A percentile compares a stretch with the other conserved stretches of the same genome.
Evolutionary conservation across 1,140 invertebrate species (phyloP).

Genomic region (Dreissena rostriformis): DNA sequence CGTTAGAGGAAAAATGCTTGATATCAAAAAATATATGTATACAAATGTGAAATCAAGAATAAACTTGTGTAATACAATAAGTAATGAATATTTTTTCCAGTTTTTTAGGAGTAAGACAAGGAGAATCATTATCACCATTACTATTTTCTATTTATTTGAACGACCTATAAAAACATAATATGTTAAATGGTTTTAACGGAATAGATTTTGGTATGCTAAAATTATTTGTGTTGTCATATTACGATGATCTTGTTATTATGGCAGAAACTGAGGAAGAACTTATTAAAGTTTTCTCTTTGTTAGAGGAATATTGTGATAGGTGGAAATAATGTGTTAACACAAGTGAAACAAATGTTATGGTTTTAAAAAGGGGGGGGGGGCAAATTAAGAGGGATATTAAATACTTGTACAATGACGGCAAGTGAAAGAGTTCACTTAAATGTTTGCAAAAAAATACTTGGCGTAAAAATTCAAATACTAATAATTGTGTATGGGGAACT

Average conservation of each 20-base stretch:
- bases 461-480: too few species aligned
- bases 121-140: slow-evolving; percentile 44
- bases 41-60: slow-evolving; percentile 20
- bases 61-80: neutral
- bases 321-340: slow-evolving; percentile 14
- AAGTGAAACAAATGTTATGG: slow-evolving; percentile 15
- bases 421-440: too few species aligned
- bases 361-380: slow-evolving; percentile 19
- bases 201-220: slow-evolving; percentile 9
- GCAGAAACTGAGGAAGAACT: slow-evolving; percentile 2
- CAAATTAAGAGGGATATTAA: too few species aligned
- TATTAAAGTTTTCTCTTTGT: slow-evolving; percentile 7
- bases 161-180: slow-evolving; percentile 28
- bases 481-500: too few species aligned
- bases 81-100: neutral
- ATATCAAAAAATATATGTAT: slow-evolving; percentile 38
- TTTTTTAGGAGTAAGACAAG: slow-evolving; percentile 38
- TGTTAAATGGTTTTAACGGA: neutral
- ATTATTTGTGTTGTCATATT: slow-evolving; percentile 25
- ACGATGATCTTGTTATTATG: slow-evolving; percentile 28
- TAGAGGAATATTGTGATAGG: slow-evolving; percentile 13
- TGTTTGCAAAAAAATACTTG: too few species aligned
- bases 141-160: slow-evolving; percentile 49
- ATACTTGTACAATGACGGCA: too few species aligned
- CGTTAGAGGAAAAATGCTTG: slow-evolving; percentile 36